Base-by-base conservation (phyloP, 53 echinoderm and acorn worm species). In the Temnopleurus reevesii region DNA sequence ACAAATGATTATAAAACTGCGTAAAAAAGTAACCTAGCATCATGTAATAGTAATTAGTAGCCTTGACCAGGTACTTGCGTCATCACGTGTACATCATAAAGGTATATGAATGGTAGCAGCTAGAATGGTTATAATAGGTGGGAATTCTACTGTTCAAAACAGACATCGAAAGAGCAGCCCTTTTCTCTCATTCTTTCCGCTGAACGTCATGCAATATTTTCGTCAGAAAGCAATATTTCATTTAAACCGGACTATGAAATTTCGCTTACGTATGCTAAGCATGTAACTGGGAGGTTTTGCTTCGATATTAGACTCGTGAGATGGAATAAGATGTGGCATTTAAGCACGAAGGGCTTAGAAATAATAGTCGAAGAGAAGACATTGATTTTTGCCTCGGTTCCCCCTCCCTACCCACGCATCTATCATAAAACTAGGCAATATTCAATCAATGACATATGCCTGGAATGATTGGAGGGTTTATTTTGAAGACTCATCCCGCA, bases 1-100 rank as follows among this genome's bases (percentile, higher is more conserved):
- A n/a, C n/a, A n/a, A n/a, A n/a, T n/a, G n/a, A n/a, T n/a, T n/a
- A n/a, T n/a, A n/a, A n/a, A n/a, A n/a, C n/a, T n/a, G n/a, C n/a
- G n/a, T n/a, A n/a, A n/a, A n/a, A n/a, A n/a, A n/a, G n/a, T n/a
- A n/a, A n/a, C n/a, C n/a, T n/a, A n/a, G n/a, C n/a, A n/a, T n/a
- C n/a, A n/a, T n/a, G n/a, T n/a, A 18, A 38, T 36, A 36, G 5
- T 41, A 38, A 13, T 38, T 71, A 71, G 36, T 21, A 21, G 41
- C 71, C 71, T 71, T 71, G 71, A 41, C 71, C 38, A 71, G 12
- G 19, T 21, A 38, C 41, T 71, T 71, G 23, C 71, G 71, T 71
- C 71, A 71, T 71, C 36, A 8, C 41, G 41, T n/a, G n/a, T n/a
- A n/a, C n/a, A n/a, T n/a, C n/a, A n/a, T n/a, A n/a, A n/a, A n/a